Evolutionary conservation across 2,888 invertebrate genomes (phyloP), one percentile per base, ranked within the genome.

Genomic region (Dicycla oo): DNA sequence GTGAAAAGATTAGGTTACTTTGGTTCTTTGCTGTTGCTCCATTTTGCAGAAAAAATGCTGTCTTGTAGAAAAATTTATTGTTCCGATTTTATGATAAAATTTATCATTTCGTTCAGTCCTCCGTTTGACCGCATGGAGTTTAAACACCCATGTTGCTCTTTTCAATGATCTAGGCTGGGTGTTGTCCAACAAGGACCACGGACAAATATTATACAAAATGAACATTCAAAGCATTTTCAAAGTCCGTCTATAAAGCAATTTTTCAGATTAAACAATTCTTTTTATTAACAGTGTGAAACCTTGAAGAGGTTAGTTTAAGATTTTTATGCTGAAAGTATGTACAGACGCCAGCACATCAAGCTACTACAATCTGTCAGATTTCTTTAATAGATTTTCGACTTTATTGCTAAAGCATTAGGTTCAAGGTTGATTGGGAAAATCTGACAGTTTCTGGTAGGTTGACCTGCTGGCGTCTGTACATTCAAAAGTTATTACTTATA

Each of bases 1-100:
- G 76, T 76, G 81, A 76, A 80, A 80, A 79, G 76, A 65, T 53
- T 76, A 56, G 67, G 30, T 67, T 71, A 67, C 71, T 70, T 67
- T 56, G 20, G 4, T 4, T 68, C 0, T 68, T 23, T 49, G n/a
- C 3, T 15, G 13, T 34, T 62, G 34, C 30, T 61, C 30, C 43
- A 47, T 53, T 53, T 58, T 76, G 6, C 3, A 18, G 11, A 38
- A 1, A 3, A 15, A 30, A 23, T 34, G 4, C 7, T 23, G 23
- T 23, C 53, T 26, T 51, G 23, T 15, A n/a, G 49, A n/a, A n/a
- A 49, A 38, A 8, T 38, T 38, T 38, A 38, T 38, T 38, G 8
- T 38, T 38, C 7, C 8, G 38, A 38, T 38, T 34, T 3, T 34
- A 34, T 34, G 34, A 34, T 34, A 34, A 34, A 34, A 6, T n/a